Conservation (phyloP, 2,113 vertebrate species). For the Chaetura pelagica region DNA sequence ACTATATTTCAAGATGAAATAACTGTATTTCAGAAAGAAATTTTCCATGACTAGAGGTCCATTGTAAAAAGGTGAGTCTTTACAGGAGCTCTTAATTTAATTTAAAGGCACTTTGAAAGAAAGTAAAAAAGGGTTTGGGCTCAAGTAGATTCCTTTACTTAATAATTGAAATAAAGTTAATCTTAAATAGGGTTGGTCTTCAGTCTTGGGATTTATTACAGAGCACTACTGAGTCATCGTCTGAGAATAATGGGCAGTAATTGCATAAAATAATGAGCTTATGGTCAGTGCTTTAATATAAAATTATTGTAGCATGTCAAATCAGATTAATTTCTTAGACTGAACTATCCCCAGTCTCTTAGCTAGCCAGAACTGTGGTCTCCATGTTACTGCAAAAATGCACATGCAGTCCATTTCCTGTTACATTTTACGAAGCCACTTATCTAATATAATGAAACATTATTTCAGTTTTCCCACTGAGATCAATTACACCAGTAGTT, state of each 20-base stretch:
- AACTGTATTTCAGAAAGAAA: background rate
- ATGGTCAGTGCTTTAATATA: background rate
- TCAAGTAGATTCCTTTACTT: background rate
- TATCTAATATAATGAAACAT: background rate
- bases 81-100: background rate
- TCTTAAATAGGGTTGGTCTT: background rate
- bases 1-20: background rate
- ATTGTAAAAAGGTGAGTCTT: background rate
- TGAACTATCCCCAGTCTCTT: background rate
- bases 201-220: background rate
- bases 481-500: background rate
- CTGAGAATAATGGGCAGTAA: background rate
- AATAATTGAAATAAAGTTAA: background rate
- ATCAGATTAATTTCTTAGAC: background rate
- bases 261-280: background rate
- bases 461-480: background rate
- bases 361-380: background rate
- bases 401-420: background rate
- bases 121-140: background rate
- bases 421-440: background rate
- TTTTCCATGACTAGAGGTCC: background rate
- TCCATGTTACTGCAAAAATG: background rate
- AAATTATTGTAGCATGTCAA: background rate
- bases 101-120: background rate
- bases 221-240: background rate